Evolutionary conservation across 2,113 vertebrate species (phyloP), one percentile per base, ranked within the genome.

Genomic region (Rhagologus leucostigma): DNA sequence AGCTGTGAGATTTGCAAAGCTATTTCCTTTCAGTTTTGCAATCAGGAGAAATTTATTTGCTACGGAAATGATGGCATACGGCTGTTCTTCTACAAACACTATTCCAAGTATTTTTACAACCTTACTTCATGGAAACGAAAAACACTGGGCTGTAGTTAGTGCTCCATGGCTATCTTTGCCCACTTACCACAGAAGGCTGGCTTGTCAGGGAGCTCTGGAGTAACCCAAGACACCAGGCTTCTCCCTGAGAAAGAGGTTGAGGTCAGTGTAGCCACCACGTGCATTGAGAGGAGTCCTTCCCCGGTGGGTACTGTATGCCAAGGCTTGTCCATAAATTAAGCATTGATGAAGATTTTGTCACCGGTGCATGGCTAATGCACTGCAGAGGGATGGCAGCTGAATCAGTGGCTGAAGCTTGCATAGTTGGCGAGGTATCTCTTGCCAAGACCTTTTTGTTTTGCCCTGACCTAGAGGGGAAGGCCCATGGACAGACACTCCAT

Each of bases 1-100:
- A 93, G 80, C 69, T 92, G 91, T 63, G 71, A 77, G 37, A 56
- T 84, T 63, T 91, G 41, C 56, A 94, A 75, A 84, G 35, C 14
- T 70, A 18, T 53, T 97, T 87, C 47, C 60, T 87, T 89, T 70
- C 47, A 42, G 47, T 90, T 84, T 75, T 71, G 47, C 39, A 57
- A 46, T 55, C 3, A 9, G 35, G 41, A 87, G 75, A 92, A 86
- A 46, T 86, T n/a, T 69, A 57, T 90, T 77, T 87, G 64, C 64
- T 70, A 24, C 29, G 24, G 87, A 87, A 93, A 79, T 62, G 21
- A 63, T 84, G 65, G 55, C 85, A 46, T 77, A 60, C 1, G 3
- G 65, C 49, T 65, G 42, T 88, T 64, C 56, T 94, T 92, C 46
- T 82, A 35, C 35, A 47, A 56, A 49, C 11, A 20, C 33, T 84